These are phyloP conservation scores for Pharmacophagus antenor DNA, from an alignment of 2,888 invertebrate genomes.

Conservation along the genomic window DNA sequence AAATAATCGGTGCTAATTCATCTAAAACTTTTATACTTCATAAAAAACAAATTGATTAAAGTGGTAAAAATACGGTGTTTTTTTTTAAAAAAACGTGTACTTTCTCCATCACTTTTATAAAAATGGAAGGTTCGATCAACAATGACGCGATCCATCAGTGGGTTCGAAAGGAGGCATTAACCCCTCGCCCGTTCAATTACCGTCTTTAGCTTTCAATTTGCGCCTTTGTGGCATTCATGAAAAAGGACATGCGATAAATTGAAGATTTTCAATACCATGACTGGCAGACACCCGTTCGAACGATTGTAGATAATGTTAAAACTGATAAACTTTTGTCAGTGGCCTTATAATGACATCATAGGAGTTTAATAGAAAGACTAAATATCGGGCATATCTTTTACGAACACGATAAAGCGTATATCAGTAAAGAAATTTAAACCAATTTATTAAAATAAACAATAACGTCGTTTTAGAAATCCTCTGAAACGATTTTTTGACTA, in stretches of 20 bases:
- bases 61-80: not conserved
- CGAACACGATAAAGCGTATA: too few relatives aligned
- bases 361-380: too few relatives aligned
- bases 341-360: too few relatives aligned
- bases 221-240: slow-evolving; percentile 64
- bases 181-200: slow-evolving; percentile 75
- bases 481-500: too few relatives aligned
- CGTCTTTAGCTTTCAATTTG: slow-evolving; percentile 79
- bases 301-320: slow-evolving; percentile 1
- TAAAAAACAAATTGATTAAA: not conserved
- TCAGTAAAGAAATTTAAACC: too few relatives aligned
- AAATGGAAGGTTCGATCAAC: slow-evolving; percentile 56
- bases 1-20: not conserved
- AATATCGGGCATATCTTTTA: too few relatives aligned
- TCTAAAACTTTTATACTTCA: not conserved
- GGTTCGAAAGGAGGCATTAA: slow-evolving; percentile 65
- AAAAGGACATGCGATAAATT: slow-evolving; percentile 61
- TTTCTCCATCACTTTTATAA: slow-evolving; percentile 42
- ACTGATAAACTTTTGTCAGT: too few relatives aligned
- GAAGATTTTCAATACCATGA: slow-evolving; percentile 41
- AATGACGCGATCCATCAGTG: slow-evolving; percentile 73
- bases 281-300: slow-evolving; percentile 21
- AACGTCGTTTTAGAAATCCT: too few relatives aligned
- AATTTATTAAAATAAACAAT: too few relatives aligned
- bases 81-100: not conserved